Conservation (phyloP, 92 coral and sea anemone species). For the Desmophyllum pertusum region DNA sequence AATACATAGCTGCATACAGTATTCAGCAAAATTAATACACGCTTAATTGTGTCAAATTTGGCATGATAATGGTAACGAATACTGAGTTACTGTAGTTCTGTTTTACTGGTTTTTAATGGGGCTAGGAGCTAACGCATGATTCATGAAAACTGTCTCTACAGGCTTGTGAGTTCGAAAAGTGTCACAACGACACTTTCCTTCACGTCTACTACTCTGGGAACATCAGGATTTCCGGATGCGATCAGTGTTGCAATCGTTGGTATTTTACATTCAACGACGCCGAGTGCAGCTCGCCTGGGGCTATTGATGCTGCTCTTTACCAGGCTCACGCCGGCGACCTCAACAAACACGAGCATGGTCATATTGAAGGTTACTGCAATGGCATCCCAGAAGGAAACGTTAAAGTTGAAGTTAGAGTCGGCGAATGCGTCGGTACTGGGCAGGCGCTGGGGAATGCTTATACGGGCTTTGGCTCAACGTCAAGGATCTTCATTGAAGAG, state of each 20-base stretch:
- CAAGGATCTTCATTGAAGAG: constrained; percentile 48
- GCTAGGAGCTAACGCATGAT: too few relatives aligned
- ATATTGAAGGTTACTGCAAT: constrained; percentile 46
- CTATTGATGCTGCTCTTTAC: constrained; percentile 42
- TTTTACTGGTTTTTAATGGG: too few relatives aligned
- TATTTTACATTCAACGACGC: constrained; percentile 47
- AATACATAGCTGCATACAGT: too few relatives aligned
- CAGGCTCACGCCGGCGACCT: constrained; percentile 1
- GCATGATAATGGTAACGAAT: too few relatives aligned
- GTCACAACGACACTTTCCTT: constrained; percentile 30
- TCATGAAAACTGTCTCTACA: neutral
- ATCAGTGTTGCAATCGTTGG: constrained; percentile 44
- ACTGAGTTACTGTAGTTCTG: too few relatives aligned
- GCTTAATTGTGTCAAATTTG: too few relatives aligned
- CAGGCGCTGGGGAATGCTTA: constrained; percentile 23
- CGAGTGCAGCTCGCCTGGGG: constrained; percentile 42
- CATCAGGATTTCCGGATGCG: constrained; percentile 30
- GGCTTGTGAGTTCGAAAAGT: constrained; percentile 35
- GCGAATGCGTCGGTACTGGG: constrained; percentile 25
- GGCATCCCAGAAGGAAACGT: constrained; percentile 25
- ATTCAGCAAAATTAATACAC: too few relatives aligned
- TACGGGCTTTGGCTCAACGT: constrained; percentile 38
- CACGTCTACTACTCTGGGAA: constrained; percentile 45
- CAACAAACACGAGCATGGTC: constrained; percentile 16
- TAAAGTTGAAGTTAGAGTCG: constrained; percentile 40